Base-by-base conservation (phyloP, 2,797 vertebrate species). In the Poecilia picta region DNA sequence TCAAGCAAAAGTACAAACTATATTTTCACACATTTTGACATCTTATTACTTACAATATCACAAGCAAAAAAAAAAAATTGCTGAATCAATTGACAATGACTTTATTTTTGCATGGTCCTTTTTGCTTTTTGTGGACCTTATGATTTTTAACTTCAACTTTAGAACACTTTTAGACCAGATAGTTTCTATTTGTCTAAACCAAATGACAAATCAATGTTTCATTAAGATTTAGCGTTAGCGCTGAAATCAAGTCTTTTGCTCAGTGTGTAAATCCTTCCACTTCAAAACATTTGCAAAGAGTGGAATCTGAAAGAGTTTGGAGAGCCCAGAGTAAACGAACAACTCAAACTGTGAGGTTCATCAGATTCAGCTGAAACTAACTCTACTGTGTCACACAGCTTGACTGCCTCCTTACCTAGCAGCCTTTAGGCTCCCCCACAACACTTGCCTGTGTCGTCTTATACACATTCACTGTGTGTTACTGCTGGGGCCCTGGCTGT, bases 391-490 rank as follows among this genome's bases (percentile, higher is more conserved):
- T 7, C 43, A 49, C 28, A 49, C 20, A 23, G 64, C 64, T 41
- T 7, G 66, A 33, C 23, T 70, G 12, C 66, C 39, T 53, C 23
- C 33, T 53, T 25, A 73, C 47, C 31, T 53, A 23, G 16, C 45
- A 33, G 28, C 71, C 28, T 33, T 33, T 31, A 33, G 25, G 31
- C 72, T 51, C 20, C 4, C 47, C 11, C 31, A 53, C 18, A 51
- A 33, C 47, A 36, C 28, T 88, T 59, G 28, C 78, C 43, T 23
- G 74, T 16, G 18, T 77, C 78, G 82, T 88, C 85, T 92, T 90
- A 92, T 78, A 39, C 81, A 91, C 94, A 94, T 94, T 92, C 94
- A 93, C 84, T 93, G 74, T 16, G 74, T 33, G 20, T 53, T 73
- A 53, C 31, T 33, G 72, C 66, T 43, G 64, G 33, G 36, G 36